phyloP scores from a whole-genome alignment of 1,140 invertebrate genomes.

The Apolygus lucorum region DNA sequence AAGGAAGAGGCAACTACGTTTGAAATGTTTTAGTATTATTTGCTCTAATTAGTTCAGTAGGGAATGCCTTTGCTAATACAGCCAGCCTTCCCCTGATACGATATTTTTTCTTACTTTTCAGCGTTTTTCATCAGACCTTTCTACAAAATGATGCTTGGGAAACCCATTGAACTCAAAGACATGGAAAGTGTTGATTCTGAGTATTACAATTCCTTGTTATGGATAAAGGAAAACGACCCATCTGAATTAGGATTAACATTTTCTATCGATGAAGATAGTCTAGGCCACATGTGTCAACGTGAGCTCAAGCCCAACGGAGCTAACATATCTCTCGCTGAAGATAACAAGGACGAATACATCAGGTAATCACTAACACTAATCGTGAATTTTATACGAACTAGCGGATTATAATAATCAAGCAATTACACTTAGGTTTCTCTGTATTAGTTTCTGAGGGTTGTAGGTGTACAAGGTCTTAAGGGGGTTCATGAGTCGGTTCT shows the following conservation, averaged over 20 bases:
- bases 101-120: constrained; percentile 38
- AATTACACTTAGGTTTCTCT: too few species aligned
- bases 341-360: constrained; percentile 97
- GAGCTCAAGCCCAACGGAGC: constrained; percentile 87
- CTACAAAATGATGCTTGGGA: constrained; percentile 99
- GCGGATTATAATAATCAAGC: too few species aligned
- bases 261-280: constrained; percentile 90
- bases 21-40: background rate
- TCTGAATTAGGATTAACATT: constrained; percentile 89
- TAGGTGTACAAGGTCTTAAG: too few species aligned
- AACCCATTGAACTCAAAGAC: constrained; percentile 87
- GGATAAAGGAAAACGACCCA: constrained; percentile 97
- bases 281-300: constrained; percentile 85
- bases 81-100: background rate
- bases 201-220: constrained; percentile 95
- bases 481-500: too few species aligned
- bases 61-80: background rate
- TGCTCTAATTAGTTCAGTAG: background rate
- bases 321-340: constrained; percentile 82
- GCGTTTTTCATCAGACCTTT: constrained; percentile 99
- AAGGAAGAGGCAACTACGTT: background rate
- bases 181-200: constrained; percentile 98
- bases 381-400: too few species aligned
- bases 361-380: too few species aligned
- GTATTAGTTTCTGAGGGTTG: too few species aligned